These are phyloP conservation scores for Sinella curviseta DNA, from an alignment of 1,140 invertebrate species.

Conservation along the genomic window DNA sequence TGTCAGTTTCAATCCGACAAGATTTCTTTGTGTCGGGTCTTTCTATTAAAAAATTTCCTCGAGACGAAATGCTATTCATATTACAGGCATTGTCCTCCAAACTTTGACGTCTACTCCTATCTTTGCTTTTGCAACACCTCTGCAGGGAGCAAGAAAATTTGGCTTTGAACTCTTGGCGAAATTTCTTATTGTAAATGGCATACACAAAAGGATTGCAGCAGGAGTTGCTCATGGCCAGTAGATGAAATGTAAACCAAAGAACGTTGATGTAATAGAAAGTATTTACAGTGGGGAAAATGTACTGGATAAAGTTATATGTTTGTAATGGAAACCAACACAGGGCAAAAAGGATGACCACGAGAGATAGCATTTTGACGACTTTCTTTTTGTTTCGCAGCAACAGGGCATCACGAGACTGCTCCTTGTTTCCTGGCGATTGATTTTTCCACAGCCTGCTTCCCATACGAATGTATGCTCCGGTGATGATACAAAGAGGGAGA, in stretches of 20 bases:
- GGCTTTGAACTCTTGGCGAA: not conserved
- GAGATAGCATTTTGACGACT: slow-evolving; percentile 83
- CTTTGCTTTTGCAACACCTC: not conserved
- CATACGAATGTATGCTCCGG: slow-evolving; percentile 74
- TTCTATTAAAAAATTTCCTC: too few species aligned
- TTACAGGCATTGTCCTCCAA: too few species aligned
- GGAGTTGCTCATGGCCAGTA: slow-evolving; percentile 83
- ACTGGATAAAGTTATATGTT: slow-evolving; percentile 71
- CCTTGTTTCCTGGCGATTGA: slow-evolving; percentile 70
- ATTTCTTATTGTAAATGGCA: slow-evolving; percentile 70
- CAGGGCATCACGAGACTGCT: slow-evolving; percentile 70
- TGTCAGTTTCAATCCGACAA: too few species aligned
- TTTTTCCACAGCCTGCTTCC: slow-evolving; percentile 71
- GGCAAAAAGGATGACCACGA: slow-evolving; percentile 76
- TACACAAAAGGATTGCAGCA: slow-evolving; percentile 85
- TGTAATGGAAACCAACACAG: slow-evolving; percentile 80
- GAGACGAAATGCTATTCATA: too few species aligned
- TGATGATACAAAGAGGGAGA: slow-evolving; percentile 72
- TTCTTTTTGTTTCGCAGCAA: slow-evolving; percentile 76
- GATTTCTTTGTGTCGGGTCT: too few species aligned
- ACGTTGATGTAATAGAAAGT: slow-evolving; percentile 75
- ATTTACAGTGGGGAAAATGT: slow-evolving; percentile 69
- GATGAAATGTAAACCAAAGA: slow-evolving; percentile 78
- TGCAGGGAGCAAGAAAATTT: not conserved
- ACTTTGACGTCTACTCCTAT: too few species aligned